These are phyloP conservation scores for Platichthys flesus DNA, from an alignment of 2,113 vertebrate genomes.

Conservation along the genomic window DNA sequence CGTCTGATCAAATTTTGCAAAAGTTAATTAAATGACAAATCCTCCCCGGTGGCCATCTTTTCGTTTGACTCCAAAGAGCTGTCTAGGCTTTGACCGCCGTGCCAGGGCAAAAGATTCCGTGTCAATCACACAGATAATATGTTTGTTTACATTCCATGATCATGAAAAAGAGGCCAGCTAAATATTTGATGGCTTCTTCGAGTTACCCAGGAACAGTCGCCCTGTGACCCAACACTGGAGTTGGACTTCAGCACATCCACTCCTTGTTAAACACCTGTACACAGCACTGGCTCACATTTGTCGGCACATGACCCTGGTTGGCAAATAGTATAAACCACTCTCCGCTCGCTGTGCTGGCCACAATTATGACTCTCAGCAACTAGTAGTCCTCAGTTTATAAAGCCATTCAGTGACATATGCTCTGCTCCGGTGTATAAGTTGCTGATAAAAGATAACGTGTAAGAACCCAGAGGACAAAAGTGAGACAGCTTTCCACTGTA, in stretches of 20 bases:
- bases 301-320: slow-evolving; percentile 28
- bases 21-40: slow-evolving; percentile 51
- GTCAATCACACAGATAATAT: slow-evolving; percentile 76
- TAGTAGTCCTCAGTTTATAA: slow-evolving; percentile 18
- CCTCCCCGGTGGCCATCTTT: slow-evolving; percentile 45
- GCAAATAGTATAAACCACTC: slow-evolving; percentile 40
- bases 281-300: slow-evolving; percentile 40
- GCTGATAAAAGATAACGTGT: neutral
- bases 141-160: slow-evolving; percentile 80
- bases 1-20: slow-evolving; percentile 19
- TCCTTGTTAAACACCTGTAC: slow-evolving; percentile 78
- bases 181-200: slow-evolving; percentile 82
- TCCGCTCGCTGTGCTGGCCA: slow-evolving; percentile 17
- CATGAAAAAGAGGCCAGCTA: slow-evolving; percentile 77
- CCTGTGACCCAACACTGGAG: slow-evolving; percentile 70
- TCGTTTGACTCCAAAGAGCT: slow-evolving; percentile 43
- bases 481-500: neutral
- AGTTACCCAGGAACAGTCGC: slow-evolving; percentile 75
- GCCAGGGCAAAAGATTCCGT: slow-evolving; percentile 33
- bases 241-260: slow-evolving; percentile 54
- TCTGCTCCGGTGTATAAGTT: neutral
- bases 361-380: slow-evolving; percentile 32
- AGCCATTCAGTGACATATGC: slow-evolving; percentile 6
- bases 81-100: slow-evolving; percentile 71
- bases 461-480: neutral